Evolutionary conservation across 2,888 invertebrate species (phyloP).

Genomic region (Amphimallon solstitiale): DNA sequence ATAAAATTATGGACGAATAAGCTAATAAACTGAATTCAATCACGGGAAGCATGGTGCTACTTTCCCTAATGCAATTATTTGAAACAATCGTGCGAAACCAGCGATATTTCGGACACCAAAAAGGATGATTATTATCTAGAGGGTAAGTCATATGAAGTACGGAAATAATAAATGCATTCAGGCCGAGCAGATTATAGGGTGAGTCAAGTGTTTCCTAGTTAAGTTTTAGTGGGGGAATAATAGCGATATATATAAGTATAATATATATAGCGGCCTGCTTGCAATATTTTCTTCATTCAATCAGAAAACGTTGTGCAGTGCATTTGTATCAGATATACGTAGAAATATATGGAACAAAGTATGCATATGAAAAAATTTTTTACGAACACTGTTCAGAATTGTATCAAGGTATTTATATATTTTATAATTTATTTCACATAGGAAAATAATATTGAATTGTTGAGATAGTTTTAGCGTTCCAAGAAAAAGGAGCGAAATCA

Average conservation of each 20-base stretch:
- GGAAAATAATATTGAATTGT: too few species aligned
- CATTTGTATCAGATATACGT: neutral
- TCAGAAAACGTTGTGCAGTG: too few species aligned
- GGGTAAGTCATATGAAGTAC: conserved; percentile 7
- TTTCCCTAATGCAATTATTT: too few species aligned
- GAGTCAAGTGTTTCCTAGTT: conserved; percentile 34
- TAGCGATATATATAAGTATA: too few species aligned
- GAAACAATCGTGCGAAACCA: neutral
- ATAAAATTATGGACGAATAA: too few species aligned
- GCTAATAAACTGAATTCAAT: too few species aligned
- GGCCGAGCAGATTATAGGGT: conserved; percentile 6
- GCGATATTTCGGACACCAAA: neutral
- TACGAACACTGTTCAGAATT: conserved; percentile 50
- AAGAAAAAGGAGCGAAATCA: too few species aligned
- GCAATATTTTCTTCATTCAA: neutral
- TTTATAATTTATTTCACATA: too few species aligned
- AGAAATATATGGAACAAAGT: neutral
- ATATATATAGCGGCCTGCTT: conserved; percentile 2
- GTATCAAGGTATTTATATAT: conserved; percentile 51
- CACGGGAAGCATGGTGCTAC: too few species aligned
- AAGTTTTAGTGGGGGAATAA: conserved; percentile 20
- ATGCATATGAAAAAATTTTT: conserved; percentile 15
- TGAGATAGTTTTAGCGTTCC: too few species aligned
- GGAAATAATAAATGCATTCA: conserved; percentile 9
- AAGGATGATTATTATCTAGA: neutral